Base-by-base conservation (phyloP, 2,113 vertebrate genomes). In the Isichthys henryi region DNA sequence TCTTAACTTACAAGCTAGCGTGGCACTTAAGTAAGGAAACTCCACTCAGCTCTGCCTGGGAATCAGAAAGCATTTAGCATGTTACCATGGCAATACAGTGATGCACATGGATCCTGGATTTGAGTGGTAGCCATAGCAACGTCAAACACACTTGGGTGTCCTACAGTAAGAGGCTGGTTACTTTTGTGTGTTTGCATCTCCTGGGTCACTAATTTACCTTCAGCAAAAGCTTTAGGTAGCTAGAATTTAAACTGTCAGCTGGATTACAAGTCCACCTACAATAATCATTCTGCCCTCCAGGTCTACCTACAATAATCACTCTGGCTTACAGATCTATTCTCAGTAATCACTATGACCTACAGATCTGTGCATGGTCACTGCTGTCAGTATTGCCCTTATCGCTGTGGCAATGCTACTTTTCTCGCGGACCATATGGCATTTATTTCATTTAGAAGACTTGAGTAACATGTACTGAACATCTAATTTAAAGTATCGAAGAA, bases 11-110 rank as follows among this genome's bases (percentile, higher is more conserved):
- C 4, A 53, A 3, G 0, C 50, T 53, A 27, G n/a, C n/a, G n/a
- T n/a, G n/a, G n/a, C n/a, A n/a, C 19, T 53, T 53, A 11, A n/a
- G n/a, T 53, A 53, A 87, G 50, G 50, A 35, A 87, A 87, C 23
- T 49, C 46, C 31, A 19, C 85, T 87, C 27, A 7, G 50, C 48
- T 27, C 50, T 56, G 50, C 5, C 48, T 39, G 50, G 46, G 85
- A 50, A 87, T 31, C 50, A 87, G 50, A 87, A 87, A 53, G 84
- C 85, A 56, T 35, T 53, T 31, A 53, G 31, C 21, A 21, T 21
- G 85, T 87, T 53, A 56, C 85, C 85, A 87, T 87, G 85, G 85
- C 27, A 50, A 87, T 87, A 35, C 50, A 53, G 85, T n/a, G 50
- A 35, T 35, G 31, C 27, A 87, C 49, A 17, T 49, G 83, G 83